phyloP scores from a whole-genome alignment of 2,113 vertebrate genomes.

The Pungitius pungitius region DNA sequence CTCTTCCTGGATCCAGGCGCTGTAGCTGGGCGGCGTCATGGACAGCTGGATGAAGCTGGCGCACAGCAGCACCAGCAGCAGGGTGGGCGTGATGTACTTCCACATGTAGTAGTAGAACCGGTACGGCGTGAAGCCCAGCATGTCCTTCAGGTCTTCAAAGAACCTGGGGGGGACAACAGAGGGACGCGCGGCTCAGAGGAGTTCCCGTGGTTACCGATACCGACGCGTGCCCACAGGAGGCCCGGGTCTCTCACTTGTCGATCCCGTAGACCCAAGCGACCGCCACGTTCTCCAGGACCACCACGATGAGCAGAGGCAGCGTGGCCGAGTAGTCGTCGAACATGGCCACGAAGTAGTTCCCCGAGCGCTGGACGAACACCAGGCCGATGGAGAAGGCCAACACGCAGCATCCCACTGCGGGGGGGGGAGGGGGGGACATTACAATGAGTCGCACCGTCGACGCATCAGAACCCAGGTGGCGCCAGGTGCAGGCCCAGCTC shows the following conservation, averaged over 20 bases:
- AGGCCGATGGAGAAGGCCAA: constrained; percentile 92
- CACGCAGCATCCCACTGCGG: constrained; percentile 89
- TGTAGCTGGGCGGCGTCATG: constrained; percentile 91
- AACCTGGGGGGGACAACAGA: constrained; percentile 81
- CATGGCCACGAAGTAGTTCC: constrained; percentile 98
- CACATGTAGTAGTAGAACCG: constrained; percentile 97
- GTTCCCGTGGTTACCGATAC: no score
- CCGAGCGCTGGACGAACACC: constrained; percentile 95
- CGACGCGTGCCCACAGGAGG: no score
- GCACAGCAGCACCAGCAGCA: constrained; percentile 85
- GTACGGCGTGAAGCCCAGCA: constrained; percentile 93
- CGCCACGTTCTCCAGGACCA: constrained; percentile 93
- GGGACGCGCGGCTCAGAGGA: constrained; percentile 34
- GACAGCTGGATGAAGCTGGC: constrained; percentile 90
- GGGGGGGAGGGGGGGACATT: neutral
- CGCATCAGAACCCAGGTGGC: neutral
- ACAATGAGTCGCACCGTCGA: no score
- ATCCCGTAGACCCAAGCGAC: constrained; percentile 93
- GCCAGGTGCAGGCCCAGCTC: neutral
- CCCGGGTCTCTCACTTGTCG: no score
- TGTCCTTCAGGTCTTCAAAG: constrained; percentile 95
- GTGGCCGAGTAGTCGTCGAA: constrained; percentile 99
- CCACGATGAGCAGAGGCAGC: constrained; percentile 92
- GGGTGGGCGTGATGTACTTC: constrained; percentile 93
- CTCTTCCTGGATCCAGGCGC: constrained; percentile 92